A percentile compares a stretch with the other conserved stretches of the same genome.
Conservation (phyloP, 2,888 invertebrate genomes). For the Drosophila sordidapex region DNA sequence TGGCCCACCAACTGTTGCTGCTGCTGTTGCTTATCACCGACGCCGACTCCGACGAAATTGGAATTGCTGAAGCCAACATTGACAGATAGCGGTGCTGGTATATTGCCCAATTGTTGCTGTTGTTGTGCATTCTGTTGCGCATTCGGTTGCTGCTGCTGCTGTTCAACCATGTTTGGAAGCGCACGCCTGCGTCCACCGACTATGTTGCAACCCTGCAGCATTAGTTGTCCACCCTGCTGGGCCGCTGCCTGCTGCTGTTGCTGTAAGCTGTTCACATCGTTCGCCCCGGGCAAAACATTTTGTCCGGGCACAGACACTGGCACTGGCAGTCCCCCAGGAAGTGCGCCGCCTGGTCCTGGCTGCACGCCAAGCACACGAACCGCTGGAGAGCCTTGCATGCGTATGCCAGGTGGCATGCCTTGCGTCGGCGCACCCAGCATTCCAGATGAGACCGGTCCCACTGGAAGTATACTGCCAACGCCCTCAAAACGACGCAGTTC, state of each 20-base stretch:
- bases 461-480: constrained; percentile 62
- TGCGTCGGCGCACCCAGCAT: constrained; percentile 62
- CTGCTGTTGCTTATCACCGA: constrained; percentile 48
- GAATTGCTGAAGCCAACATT: constrained; percentile 83
- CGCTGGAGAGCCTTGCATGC: constrained; percentile 82
- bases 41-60: constrained; percentile 68
- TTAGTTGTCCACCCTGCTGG: constrained; percentile 53
- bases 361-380: constrained; percentile 75
- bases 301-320: constrained; percentile 45
- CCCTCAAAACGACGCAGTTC: constrained; percentile 83
- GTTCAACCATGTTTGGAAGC: constrained; percentile 66
- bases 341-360: constrained; percentile 61
- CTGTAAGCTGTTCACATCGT: constrained; percentile 70
- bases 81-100: constrained; percentile 83
- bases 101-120: constrained; percentile 82
- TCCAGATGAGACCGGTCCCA: constrained; percentile 56
- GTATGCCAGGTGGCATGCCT: constrained; percentile 80
- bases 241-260: constrained; percentile 48
- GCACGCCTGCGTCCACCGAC: constrained; percentile 71
- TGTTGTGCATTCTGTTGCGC: constrained; percentile 42
- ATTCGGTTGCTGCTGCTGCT: constrained; percentile 65
- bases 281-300: constrained; percentile 52
- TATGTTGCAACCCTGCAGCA: constrained; percentile 69
- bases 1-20: constrained; percentile 57
- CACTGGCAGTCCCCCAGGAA: constrained; percentile 50